Evolutionary conservation across 2,797 vertebrate genomes (phyloP).

Genomic region (Enteromius treurensis): DNA sequence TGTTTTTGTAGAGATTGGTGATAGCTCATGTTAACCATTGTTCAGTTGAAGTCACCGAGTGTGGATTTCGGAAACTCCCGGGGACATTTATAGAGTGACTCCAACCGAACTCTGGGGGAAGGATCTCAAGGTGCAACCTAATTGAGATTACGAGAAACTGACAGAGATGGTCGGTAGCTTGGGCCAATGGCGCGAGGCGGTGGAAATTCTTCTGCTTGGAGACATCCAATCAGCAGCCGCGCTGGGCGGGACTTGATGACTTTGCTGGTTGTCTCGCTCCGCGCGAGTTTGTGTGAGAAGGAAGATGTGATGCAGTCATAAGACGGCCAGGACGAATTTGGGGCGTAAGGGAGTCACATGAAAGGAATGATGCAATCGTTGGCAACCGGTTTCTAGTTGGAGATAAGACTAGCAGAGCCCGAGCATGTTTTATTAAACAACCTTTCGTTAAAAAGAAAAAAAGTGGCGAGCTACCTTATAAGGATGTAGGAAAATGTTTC

Average conservation of each 20-base stretch:
- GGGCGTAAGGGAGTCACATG: slow-evolving; percentile 89
- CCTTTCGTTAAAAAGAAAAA: slow-evolving; percentile 80
- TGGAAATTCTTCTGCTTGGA: slow-evolving; percentile 77
- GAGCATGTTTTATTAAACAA: slow-evolving; percentile 89
- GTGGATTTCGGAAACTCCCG: slow-evolving; percentile 86
- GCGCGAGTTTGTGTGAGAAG: slow-evolving; percentile 79
- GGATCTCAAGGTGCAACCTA: slow-evolving; percentile 66
- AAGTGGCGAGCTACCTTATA: slow-evolving; percentile 80
- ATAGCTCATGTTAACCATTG: slow-evolving; percentile 89
- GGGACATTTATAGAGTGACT: slow-evolving; percentile 76
- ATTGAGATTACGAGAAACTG: accelerated
- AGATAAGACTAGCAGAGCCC: slow-evolving; percentile 86
- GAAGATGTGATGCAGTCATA: slow-evolving; percentile 85
- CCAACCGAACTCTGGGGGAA: slow-evolving; percentile 79
- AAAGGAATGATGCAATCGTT: slow-evolving; percentile 90
- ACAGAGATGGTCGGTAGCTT: background rate
- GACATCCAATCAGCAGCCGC: slow-evolving; percentile 75
- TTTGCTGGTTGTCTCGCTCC: slow-evolving; percentile 62
- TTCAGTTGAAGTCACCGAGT: slow-evolving; percentile 84
- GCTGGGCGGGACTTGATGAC: slow-evolving; percentile 45
- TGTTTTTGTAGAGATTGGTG: slow-evolving; percentile 83
- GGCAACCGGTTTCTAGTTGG: slow-evolving; percentile 87
- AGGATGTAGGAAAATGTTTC: slow-evolving; percentile 74
- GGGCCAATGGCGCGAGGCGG: slow-evolving; percentile 61
- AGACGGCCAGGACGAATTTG: slow-evolving; percentile 88